These are phyloP conservation scores for Pararge aegeria DNA, from an alignment of 1,140 invertebrate genomes.

Conservation along the genomic window DNA sequence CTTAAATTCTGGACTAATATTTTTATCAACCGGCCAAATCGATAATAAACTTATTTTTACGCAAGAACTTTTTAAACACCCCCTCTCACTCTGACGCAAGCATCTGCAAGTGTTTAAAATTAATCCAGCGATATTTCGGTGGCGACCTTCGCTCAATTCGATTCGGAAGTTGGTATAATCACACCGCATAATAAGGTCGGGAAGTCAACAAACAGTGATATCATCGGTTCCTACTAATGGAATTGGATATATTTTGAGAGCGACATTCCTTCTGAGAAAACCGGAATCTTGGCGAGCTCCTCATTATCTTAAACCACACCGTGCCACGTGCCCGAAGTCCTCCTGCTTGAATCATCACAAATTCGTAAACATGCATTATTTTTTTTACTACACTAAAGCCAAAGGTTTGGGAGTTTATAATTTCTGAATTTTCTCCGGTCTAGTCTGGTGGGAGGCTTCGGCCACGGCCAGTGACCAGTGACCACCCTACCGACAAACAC, in stretches of 20 bases:
- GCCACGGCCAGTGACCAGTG: too few species aligned
- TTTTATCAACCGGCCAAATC: too few species aligned
- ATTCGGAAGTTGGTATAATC: conserved; percentile 26
- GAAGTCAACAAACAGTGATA: conserved; percentile 40
- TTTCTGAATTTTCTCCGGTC: too few species aligned
- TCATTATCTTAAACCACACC: conserved; percentile 29
- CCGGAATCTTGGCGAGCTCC: conserved; percentile 51
- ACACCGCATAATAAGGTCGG: conserved; percentile 21
- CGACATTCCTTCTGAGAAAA: conserved; percentile 54
- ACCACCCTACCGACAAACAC: too few species aligned
- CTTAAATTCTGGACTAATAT: too few species aligned
- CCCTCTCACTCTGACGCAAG: background rate
- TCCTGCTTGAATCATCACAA: background rate
- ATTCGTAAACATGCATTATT: background rate
- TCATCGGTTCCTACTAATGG: conserved; percentile 37
- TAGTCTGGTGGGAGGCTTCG: too few species aligned
- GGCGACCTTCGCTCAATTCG: conserved; percentile 11
- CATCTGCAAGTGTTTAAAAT: background rate
- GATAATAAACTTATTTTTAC: too few species aligned
- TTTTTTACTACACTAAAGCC: too few species aligned
- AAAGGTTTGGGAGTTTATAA: too few species aligned
- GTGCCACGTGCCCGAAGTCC: conserved; percentile 37
- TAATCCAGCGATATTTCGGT: background rate
- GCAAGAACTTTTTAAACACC: background rate
- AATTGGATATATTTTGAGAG: conserved; percentile 39